Base-by-base conservation (phyloP, 1,140 invertebrate genomes). In the Penaeus indicus region DNA sequence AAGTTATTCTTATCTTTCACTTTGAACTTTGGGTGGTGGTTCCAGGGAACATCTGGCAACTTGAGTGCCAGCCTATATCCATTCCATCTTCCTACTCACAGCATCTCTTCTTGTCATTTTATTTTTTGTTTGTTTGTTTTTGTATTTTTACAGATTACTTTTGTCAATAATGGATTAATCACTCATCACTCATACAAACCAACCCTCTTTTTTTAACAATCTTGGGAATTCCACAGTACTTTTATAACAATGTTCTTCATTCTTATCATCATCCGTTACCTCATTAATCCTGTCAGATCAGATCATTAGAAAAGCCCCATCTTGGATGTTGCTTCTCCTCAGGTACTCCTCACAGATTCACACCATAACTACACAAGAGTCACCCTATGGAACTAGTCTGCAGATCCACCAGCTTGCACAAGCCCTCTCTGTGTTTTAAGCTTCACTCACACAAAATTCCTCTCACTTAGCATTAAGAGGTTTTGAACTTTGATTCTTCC, bases 401-500 rank as follows among this genome's bases (percentile, higher is more conserved):
- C 81, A 88, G 87, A 88, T 88, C 87, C 81, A 78, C 79, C 69
- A 77, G 78, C 80, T 84, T 79, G 80, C 72, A 75, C 63, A 64
- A 61, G 75, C 38, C 47, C 86, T 77, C 64, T 63, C 61, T 63
- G 54, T 61, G 47, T 84, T 61, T 63, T 27, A 78, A 27, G 32
- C 32, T 22, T 38, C 27, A 88, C 72, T 86, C 84, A 77, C 75
- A 88, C 69, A 88, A 75, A 54, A 75, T 88, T 67, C 72, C 82
- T 84, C 87, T 84, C 72, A 88, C 84, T 78, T 84, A 62, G 82
- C 62, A 79, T 80, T 84, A 42, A 88, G 82, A 78, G 81, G 72
- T 64, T 88, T 88, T 88, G 87, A 88, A 88, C 87, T 88, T 88
- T 88, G 87, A 88, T 88, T 88, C 82, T 88, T 88, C 62, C 69